Evolutionary conservation across 2,113 vertebrate species (phyloP).

Genomic region (Apodemus speciosus): DNA sequence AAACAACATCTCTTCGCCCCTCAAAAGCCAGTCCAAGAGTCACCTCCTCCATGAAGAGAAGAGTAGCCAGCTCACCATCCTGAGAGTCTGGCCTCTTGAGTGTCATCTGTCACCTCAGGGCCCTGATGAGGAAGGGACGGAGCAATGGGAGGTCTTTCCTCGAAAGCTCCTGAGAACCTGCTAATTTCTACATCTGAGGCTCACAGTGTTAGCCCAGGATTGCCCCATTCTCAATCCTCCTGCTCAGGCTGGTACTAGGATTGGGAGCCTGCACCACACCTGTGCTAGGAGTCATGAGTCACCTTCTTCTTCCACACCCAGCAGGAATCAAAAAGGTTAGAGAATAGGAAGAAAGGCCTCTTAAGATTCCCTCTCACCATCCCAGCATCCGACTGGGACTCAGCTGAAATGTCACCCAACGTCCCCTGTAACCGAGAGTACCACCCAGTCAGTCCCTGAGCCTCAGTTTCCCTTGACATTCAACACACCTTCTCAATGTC

Average conservation of each 20-base stretch:
- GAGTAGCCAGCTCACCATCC: background rate
- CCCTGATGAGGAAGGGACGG: background rate
- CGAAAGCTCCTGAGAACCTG: background rate
- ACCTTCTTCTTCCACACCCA: background rate
- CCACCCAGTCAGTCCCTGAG: background rate
- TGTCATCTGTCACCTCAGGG: background rate
- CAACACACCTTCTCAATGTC: fast-evolving
- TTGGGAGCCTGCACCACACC: background rate
- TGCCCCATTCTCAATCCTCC: background rate
- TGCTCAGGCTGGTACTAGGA: background rate
- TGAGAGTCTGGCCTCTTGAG: background rate
- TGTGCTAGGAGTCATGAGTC: too few species aligned
- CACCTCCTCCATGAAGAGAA: background rate
- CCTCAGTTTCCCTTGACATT: slow-evolving; percentile 13
- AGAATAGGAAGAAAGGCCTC: background rate
- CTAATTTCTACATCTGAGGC: background rate
- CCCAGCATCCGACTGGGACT: background rate
- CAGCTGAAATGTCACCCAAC: background rate
- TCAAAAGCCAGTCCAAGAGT: background rate
- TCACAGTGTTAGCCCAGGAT: background rate
- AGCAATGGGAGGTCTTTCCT: background rate
- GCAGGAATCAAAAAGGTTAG: background rate
- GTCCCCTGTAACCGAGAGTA: background rate
- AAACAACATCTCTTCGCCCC: background rate
- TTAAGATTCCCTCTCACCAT: background rate